A percentile compares a stretch with the other conserved stretches of the same genome.
Conservation (phyloP, 2,113 vertebrate genomes). For the Phrynocephalus versicolor region DNA sequence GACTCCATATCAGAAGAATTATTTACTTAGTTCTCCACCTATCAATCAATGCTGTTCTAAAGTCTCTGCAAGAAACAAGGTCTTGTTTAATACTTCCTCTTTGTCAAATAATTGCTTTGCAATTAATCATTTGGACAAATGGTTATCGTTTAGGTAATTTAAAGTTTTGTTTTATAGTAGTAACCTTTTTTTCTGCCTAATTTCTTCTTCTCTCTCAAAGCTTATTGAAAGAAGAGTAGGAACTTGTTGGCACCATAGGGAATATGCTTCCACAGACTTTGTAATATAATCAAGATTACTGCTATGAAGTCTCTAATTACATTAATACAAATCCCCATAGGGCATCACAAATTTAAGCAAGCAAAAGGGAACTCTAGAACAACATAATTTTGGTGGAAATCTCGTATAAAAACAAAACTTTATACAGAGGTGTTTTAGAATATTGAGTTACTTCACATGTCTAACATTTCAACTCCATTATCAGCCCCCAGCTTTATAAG, state of each 20-base stretch:
- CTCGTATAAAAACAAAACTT: neutral
- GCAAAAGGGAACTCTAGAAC: neutral
- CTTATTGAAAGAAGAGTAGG: neutral
- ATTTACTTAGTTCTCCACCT: neutral
- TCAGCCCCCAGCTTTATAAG: neutral
- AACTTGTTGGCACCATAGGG: neutral
- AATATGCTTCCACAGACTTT: neutral
- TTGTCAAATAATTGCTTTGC: neutral
- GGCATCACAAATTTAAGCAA: neutral
- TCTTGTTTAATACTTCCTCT: neutral
- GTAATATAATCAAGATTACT: slow-evolving; percentile 16
- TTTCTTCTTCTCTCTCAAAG: neutral
- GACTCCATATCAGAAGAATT: neutral
- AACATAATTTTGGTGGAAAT: neutral
- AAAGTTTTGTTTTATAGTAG: neutral
- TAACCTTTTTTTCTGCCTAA: neutral
- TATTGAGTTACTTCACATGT: neutral
- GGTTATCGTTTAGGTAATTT: neutral
- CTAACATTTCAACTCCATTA: accelerated
- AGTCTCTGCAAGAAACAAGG: too few relatives aligned
- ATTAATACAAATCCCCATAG: slow-evolving; percentile 2
- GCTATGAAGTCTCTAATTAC: slow-evolving; percentile 10
- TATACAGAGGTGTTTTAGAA: neutral
- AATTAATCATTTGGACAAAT: neutral
- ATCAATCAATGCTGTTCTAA: neutral